Evolutionary conservation across 2,797 vertebrate species (phyloP).

Genomic region (Schizothorax lantsangensis): DNA sequence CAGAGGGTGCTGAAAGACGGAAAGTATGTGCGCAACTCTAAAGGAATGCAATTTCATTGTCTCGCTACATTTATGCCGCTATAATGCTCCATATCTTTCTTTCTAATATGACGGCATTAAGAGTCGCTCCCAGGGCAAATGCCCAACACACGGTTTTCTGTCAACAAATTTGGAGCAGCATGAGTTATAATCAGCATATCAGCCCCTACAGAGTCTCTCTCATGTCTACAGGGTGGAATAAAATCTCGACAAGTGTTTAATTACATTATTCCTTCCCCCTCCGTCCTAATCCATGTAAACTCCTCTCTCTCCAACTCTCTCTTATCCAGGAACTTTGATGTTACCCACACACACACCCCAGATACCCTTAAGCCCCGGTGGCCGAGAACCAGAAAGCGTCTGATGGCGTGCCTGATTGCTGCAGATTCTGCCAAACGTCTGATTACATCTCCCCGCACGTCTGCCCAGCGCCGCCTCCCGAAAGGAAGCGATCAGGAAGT

Average conservation of each 20-base stretch:
- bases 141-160: constrained; percentile 21
- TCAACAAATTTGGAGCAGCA: constrained; percentile 40
- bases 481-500: constrained; percentile 40
- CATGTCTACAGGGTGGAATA: constrained; percentile 43
- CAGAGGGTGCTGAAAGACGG: constrained; percentile 22
- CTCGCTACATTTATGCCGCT: constrained; percentile 15
- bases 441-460: constrained; percentile 39
- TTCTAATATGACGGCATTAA: constrained; percentile 35
- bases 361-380: constrained; percentile 50
- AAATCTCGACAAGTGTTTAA: constrained; percentile 47
- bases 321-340: constrained; percentile 55
- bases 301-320: constrained; percentile 34
- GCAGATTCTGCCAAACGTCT: constrained; percentile 47
- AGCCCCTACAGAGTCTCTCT: constrained; percentile 32
- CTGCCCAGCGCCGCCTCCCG: constrained; percentile 30
- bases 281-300: constrained; percentile 47
- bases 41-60: constrained; percentile 19
- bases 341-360: constrained; percentile 40
- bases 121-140: constrained; percentile 3
- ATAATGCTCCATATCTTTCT: not conserved
- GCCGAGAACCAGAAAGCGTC: constrained; percentile 39
- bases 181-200: constrained; percentile 32
- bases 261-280: constrained; percentile 49
- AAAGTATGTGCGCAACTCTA: constrained; percentile 26
- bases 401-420: constrained; percentile 51